phyloP scores from a whole-genome alignment of 2,888 invertebrate genomes.

The Trichogramma dendrolimi region DNA sequence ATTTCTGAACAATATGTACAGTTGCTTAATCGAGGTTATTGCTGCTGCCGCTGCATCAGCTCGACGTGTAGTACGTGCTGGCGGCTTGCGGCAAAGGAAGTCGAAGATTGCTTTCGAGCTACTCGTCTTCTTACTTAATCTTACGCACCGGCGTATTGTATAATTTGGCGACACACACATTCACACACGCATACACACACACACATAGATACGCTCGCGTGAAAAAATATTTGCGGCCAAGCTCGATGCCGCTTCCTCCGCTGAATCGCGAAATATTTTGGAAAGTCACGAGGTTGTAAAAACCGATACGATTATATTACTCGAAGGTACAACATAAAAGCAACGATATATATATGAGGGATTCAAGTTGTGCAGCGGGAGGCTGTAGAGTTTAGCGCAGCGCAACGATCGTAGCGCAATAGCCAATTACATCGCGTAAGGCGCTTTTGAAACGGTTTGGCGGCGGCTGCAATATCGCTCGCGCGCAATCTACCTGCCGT shows the following conservation, averaged over 20 bases:
- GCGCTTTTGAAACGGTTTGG: too few relatives aligned
- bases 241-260: too few relatives aligned
- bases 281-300: too few relatives aligned
- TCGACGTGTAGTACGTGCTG: background rate
- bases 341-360: too few relatives aligned
- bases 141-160: background rate
- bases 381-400: too few relatives aligned
- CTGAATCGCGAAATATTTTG: too few relatives aligned
- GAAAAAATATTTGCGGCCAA: background rate
- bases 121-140: conserved; percentile 36
- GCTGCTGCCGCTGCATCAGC: conserved; percentile 23
- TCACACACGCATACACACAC: background rate
- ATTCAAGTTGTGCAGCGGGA: too few relatives aligned
- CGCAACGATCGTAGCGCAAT: too few relatives aligned
- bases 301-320: too few relatives aligned
- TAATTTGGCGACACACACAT: background rate
- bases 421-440: too few relatives aligned
- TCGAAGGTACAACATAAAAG: too few relatives aligned
- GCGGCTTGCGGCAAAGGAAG: conserved; percentile 28
- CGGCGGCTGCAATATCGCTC: background rate
- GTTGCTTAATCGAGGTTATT: conserved; percentile 11
- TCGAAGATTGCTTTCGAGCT: conserved; percentile 25
- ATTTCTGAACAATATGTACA: too few relatives aligned
- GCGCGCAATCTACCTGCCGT: background rate
- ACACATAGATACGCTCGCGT: background rate